Conservation (phyloP, 1,140 invertebrate species). For the Solenopsis invicta region DNA sequence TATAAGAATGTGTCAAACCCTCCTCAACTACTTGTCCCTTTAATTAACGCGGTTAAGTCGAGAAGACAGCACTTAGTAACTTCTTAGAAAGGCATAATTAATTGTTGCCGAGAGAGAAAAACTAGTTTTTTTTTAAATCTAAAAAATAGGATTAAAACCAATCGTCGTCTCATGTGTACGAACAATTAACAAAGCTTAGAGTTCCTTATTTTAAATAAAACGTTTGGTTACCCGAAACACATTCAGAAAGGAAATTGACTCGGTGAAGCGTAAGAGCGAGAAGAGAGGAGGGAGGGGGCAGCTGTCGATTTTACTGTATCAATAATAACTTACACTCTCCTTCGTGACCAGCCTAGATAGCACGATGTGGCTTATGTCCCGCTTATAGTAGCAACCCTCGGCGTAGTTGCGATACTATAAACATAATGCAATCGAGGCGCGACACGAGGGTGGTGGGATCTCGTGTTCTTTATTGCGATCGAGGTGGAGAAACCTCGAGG, state of each 20-base stretch:
- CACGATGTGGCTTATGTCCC: slow-evolving; percentile 5
- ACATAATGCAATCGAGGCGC: slow-evolving; percentile 53
- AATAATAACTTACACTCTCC: slow-evolving; percentile 33
- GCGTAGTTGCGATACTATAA: slow-evolving; percentile 38
- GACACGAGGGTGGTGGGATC: slow-evolving; percentile 14
- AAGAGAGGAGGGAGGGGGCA: not conserved
- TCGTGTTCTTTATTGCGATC: slow-evolving; percentile 18
- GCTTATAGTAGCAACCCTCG: slow-evolving; percentile 23
- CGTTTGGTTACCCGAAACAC: not conserved
- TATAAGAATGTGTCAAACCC: slow-evolving; percentile 20
- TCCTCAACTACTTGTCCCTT: slow-evolving; percentile 8
- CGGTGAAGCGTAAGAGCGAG: not conserved
- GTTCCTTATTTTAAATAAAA: not conserved
- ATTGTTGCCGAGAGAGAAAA: not conserved
- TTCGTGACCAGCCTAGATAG: slow-evolving; percentile 46
- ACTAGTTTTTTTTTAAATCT: slow-evolving; percentile 19
- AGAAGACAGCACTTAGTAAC: not conserved
- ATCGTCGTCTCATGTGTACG: not conserved
- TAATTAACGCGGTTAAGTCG: slow-evolving; percentile 14
- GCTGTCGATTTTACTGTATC: not conserved
- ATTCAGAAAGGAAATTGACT: slow-evolving; percentile 18
- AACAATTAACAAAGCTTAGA: not conserved
- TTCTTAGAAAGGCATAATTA: slow-evolving; percentile 36
- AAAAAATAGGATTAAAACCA: not conserved
- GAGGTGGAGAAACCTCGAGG: not conserved